A percentile compares a stretch with the other conserved stretches of the same genome.
Conservation (phyloP, 2,113 vertebrate species). For the Chrysochloris asiatica region DNA sequence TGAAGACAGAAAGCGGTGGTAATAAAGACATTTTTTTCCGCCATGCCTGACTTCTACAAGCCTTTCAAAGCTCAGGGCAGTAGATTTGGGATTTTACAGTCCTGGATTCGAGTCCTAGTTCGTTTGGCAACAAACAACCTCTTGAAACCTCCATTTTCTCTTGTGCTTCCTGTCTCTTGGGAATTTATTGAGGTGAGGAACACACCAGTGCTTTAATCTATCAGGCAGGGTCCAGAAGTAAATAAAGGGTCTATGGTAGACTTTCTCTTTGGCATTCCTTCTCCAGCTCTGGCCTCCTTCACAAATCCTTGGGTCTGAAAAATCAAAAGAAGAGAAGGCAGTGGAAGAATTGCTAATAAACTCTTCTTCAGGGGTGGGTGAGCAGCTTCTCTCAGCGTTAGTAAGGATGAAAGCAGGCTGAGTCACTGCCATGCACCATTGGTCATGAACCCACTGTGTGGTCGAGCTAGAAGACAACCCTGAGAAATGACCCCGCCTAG, state of each 20-base stretch:
- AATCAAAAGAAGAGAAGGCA: not conserved
- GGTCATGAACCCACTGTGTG: constrained; percentile 21
- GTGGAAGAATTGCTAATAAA: not conserved
- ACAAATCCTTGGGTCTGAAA: not conserved
- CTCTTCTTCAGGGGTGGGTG: not conserved
- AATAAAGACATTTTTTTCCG: not conserved
- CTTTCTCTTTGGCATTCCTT: not conserved
- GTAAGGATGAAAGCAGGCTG: not conserved
- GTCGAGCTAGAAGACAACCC: constrained; percentile 10
- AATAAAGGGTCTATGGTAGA: not conserved
- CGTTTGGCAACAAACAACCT: not conserved
- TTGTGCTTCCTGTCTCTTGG: not conserved
- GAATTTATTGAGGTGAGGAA: not conserved
- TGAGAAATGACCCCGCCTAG: not conserved
- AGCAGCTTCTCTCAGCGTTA: constrained; percentile 6
- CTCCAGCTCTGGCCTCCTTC: not conserved
- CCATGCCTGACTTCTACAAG: not conserved
- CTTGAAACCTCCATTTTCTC: not conserved
- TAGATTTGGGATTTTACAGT: not conserved
- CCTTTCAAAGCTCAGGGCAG: not conserved
- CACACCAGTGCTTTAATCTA: not conserved
- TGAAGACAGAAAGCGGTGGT: not conserved
- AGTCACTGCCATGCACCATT: not conserved
- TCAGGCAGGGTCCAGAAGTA: not conserved
- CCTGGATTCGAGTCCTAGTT: not conserved